A percentile compares a stretch with the other conserved stretches of the same genome.
These are phyloP conservation scores for Marasmarcha lunaedactyla DNA, from an alignment of 2,888 invertebrate species.

Conservation along the genomic window DNA sequence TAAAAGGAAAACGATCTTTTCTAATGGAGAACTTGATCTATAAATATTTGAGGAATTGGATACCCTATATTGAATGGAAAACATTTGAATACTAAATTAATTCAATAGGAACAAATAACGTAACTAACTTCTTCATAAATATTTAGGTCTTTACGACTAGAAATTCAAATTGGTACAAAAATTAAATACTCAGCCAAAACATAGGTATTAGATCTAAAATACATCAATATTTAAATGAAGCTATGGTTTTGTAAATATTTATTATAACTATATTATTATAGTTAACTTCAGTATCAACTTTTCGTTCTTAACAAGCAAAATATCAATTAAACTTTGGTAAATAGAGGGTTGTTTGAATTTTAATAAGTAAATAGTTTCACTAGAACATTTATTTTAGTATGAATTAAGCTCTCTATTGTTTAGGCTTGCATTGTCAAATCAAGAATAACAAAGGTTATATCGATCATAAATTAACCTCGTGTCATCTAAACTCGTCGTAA, in stretches of 20 bases:
- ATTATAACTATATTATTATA: constrained; percentile 1
- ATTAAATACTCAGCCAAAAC: constrained; percentile 32
- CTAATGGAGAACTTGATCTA: constrained; percentile 40
- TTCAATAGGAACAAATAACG: constrained; percentile 51
- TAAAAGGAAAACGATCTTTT: constrained; percentile 25
- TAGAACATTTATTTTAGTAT: constrained; percentile 61
- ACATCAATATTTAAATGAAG: constrained; percentile 3
- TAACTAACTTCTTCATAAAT: constrained; percentile 39
- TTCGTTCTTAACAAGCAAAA: constrained; percentile 55
- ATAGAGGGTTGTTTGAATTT: constrained; percentile 46
- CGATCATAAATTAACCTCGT: too few species aligned
- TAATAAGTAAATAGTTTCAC: constrained; percentile 47
- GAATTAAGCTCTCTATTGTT: constrained; percentile 63
- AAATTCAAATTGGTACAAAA: constrained; percentile 33
- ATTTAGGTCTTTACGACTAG: constrained; percentile 62
- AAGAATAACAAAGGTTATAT: constrained; percentile 48
- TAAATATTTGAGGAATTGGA: constrained; percentile 37
- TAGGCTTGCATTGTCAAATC: constrained; percentile 55
- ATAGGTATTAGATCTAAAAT: constrained; percentile 21
- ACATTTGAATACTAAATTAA: constrained; percentile 23
- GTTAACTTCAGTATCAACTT: constrained; percentile 24
- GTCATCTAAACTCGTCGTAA: too few species aligned
- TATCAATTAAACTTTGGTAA: constrained; percentile 62
- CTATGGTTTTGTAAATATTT: background rate
- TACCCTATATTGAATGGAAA: constrained; percentile 26